phyloP scores from a whole-genome alignment of 2,888 invertebrate genomes.

The Pediacus dermestoides region DNA sequence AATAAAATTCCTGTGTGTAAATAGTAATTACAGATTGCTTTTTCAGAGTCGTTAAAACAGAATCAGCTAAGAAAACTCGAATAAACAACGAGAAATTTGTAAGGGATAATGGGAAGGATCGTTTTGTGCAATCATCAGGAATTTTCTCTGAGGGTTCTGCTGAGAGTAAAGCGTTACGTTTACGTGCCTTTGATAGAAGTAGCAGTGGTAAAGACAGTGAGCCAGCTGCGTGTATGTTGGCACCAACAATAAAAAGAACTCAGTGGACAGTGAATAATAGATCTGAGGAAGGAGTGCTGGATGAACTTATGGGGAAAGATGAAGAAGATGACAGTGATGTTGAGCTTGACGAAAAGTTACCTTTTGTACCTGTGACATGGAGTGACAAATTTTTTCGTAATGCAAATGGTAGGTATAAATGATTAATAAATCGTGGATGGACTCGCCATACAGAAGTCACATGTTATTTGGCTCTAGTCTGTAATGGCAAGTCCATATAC shows the following conservation, averaged over 20 bases:
- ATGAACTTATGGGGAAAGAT: conserved; percentile 29
- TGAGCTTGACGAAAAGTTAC: conserved; percentile 32
- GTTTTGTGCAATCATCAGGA: conserved; percentile 20
- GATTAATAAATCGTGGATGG: no score
- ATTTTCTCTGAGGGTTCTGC: conserved; percentile 24
- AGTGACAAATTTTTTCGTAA: no score
- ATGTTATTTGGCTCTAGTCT: no score
- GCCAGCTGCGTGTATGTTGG: conserved; percentile 23
- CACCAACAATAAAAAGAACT: conserved; percentile 36
- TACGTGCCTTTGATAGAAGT: conserved; percentile 1
- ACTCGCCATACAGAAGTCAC: no score
- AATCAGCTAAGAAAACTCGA: neutral
- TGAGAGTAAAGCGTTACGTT: conserved; percentile 7
- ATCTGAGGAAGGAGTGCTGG: conserved; percentile 34
- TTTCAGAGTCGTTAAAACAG: conserved; percentile 5
- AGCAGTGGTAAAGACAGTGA: conserved; percentile 27
- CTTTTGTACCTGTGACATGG: conserved; percentile 30
- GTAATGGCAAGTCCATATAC: no score
- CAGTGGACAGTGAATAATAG: conserved; percentile 35
- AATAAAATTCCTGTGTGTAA: neutral
- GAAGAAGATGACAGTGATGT: conserved; percentile 27
- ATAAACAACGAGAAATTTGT: neutral
- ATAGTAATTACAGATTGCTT: neutral
- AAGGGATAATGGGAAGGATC: conserved; percentile 15
- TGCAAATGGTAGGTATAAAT: no score